phyloP scores from a whole-genome alignment of 2,888 invertebrate species.

The Macaria notata region DNA sequence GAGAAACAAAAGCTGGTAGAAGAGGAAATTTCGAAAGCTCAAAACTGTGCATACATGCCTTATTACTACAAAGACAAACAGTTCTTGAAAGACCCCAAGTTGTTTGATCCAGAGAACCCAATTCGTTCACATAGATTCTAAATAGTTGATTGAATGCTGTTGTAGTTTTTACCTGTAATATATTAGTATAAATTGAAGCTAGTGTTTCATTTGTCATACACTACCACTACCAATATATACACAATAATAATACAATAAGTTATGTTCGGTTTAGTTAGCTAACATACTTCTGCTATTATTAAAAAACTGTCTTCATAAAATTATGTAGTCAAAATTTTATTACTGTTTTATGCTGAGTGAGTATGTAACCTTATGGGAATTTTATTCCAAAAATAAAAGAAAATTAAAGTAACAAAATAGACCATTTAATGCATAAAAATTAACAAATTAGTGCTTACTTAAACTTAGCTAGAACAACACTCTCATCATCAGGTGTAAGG shows the following conservation, averaged over 20 bases:
- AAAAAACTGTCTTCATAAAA: too few species aligned
- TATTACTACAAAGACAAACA: slow-evolving; percentile 89
- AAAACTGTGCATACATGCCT: slow-evolving; percentile 91
- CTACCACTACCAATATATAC: too few species aligned
- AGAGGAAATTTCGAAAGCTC: slow-evolving; percentile 88
- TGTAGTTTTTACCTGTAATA: slow-evolving; percentile 3
- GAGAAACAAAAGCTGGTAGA: slow-evolving; percentile 89
- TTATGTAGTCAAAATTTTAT: too few species aligned
- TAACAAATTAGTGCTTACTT: not conserved
- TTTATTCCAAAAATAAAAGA: too few species aligned
- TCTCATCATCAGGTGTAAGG: slow-evolving; percentile 60
- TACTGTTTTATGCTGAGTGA: too few species aligned
- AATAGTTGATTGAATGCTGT: slow-evolving; percentile 13
- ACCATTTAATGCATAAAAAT: not conserved
- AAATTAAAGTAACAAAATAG: not conserved
- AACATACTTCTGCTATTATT: too few species aligned
- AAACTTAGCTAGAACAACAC: slow-evolving; percentile 55
- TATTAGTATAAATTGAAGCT: too few species aligned
- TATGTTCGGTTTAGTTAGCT: too few species aligned
- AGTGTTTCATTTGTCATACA: too few species aligned
- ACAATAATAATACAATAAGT: too few species aligned
- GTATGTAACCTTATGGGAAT: too few species aligned
- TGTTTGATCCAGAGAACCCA: slow-evolving; percentile 95
- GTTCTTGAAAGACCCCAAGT: slow-evolving; percentile 92
- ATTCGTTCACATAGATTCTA: slow-evolving; percentile 88